These are phyloP conservation scores for Melanotaenia nigrans DNA, from an alignment of 2,797 vertebrate genomes.

Conservation along the genomic window DNA sequence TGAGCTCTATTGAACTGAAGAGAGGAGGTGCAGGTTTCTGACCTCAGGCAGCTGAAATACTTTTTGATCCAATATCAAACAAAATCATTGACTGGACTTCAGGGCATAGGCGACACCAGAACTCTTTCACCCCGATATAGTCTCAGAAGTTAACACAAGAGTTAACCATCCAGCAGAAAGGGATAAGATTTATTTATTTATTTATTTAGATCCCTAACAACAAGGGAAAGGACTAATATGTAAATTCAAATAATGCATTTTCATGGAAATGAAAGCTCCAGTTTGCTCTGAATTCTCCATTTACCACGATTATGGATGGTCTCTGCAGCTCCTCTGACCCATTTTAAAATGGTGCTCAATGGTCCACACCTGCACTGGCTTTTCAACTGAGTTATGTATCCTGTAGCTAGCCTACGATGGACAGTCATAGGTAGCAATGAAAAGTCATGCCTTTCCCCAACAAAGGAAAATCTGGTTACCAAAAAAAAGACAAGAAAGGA, in stretches of 20 bases:
- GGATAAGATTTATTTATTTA: too few relatives aligned
- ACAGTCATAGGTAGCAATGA: too few relatives aligned
- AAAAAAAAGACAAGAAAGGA: too few relatives aligned
- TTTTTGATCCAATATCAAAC: slow-evolving; percentile 14
- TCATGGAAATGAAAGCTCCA: not conserved
- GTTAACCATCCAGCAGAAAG: too few relatives aligned
- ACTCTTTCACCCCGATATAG: too few relatives aligned
- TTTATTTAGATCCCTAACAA: too few relatives aligned
- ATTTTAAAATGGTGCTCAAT: not conserved
- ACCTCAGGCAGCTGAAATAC: slow-evolving; percentile 8
- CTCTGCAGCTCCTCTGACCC: not conserved
- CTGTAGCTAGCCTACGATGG: not conserved
- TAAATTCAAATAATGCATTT: not conserved
- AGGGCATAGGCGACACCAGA: too few relatives aligned
- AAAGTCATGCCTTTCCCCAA: too few relatives aligned
- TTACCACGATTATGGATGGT: not conserved
- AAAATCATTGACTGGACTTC: not conserved
- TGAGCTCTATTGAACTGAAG: slow-evolving; percentile 16
- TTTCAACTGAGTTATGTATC: not conserved
- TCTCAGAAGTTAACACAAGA: too few relatives aligned
- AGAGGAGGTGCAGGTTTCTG: slow-evolving; percentile 11
- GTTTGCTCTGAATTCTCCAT: not conserved
- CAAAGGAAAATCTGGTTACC: too few relatives aligned
- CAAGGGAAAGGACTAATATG: not conserved
- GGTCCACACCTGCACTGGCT: not conserved